Conservation (phyloP, 2,113 vertebrate species). For the Zapus hudsonius region DNA sequence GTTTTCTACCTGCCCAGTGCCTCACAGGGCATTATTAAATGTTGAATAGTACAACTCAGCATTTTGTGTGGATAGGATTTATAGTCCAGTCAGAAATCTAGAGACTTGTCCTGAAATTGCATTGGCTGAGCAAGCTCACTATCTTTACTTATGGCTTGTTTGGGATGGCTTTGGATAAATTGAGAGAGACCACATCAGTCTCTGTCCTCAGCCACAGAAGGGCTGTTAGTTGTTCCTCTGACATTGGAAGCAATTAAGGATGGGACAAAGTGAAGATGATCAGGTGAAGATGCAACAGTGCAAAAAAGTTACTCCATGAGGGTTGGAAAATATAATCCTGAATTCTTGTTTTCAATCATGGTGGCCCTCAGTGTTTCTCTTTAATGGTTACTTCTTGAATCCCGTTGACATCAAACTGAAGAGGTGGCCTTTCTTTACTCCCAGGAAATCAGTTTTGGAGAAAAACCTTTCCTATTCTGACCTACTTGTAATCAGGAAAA, state of each 20-base stretch:
- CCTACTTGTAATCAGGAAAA: neutral
- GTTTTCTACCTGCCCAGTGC: neutral
- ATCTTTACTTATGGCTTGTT: neutral
- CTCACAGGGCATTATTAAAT: neutral
- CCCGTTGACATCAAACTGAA: neutral
- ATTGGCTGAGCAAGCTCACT: neutral
- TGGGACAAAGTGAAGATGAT: neutral
- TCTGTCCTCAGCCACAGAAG: neutral
- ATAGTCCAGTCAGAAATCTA: neutral
- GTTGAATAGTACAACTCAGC: neutral
- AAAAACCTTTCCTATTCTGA: neutral
- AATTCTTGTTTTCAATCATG: neutral
- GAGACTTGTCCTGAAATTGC: neutral
- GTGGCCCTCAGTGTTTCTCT: neutral
- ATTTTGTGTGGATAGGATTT: neutral
- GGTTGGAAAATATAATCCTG: neutral
- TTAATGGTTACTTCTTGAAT: constrained; percentile 7
- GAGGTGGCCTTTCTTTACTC: neutral
- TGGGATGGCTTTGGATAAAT: neutral
- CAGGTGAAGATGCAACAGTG: neutral
- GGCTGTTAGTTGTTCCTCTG: neutral
- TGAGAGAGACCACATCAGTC: neutral
- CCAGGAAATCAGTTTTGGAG: neutral
- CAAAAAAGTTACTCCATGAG: neutral
- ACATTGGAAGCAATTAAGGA: neutral